A percentile compares a stretch with the other conserved stretches of the same genome.
These are phyloP conservation scores for Diaprepes abbreviatus DNA, from an alignment of 2,888 invertebrate genomes.

Conservation along the genomic window DNA sequence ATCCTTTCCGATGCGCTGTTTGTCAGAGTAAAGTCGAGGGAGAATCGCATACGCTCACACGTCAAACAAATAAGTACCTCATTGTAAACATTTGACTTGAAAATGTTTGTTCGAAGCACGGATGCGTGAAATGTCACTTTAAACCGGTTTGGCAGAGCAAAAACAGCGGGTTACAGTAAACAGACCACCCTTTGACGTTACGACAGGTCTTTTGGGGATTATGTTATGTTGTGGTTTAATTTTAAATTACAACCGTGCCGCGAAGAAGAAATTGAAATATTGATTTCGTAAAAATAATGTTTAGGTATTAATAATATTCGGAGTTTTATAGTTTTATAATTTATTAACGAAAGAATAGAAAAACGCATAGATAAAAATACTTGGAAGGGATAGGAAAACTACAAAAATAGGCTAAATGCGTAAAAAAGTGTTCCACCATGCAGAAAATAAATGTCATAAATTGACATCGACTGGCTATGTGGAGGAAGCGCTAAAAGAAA, in stretches of 20 bases:
- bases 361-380: too few species aligned
- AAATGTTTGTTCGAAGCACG: constrained; percentile 42
- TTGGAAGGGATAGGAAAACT: too few species aligned
- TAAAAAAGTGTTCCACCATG: too few species aligned
- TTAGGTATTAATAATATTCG: too few species aligned
- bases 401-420: too few species aligned
- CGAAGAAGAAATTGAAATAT: neutral
- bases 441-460: too few species aligned
- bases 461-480: too few species aligned
- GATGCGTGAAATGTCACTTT: constrained; percentile 43
- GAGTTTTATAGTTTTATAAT: too few species aligned
- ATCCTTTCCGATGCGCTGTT: neutral
- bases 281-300: neutral
- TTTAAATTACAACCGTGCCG: neutral
- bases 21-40: constrained; percentile 10
- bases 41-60: constrained; percentile 31
- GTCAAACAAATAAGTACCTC: constrained; percentile 48
- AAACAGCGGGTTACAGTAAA: constrained; percentile 44
- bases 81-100: constrained; percentile 42
- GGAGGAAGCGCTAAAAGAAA: too few species aligned
- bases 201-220: constrained; percentile 15
- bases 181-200: constrained; percentile 37
- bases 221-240: constrained; percentile 14
- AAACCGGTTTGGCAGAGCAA: constrained; percentile 42
- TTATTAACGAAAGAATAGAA: too few species aligned